Conservation (phyloP, 2,888 invertebrate genomes). For the Ypsolopha scabrella region DNA sequence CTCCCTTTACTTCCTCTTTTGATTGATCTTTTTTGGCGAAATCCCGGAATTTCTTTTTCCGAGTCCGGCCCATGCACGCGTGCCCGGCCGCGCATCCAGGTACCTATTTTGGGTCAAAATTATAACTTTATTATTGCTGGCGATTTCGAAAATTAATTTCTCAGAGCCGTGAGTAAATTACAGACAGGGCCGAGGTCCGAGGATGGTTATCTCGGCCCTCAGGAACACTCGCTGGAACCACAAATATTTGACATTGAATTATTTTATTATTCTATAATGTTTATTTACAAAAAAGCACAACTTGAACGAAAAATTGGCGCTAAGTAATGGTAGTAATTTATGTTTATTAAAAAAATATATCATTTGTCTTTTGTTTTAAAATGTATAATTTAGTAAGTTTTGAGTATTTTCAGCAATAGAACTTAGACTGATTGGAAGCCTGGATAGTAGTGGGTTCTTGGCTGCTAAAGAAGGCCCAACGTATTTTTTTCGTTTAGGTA, state of each 20-base stretch:
- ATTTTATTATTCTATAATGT: neutral
- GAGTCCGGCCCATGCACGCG: conserved; percentile 32
- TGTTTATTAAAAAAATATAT: too few relatives aligned
- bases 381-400: too few relatives aligned
- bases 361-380: too few relatives aligned
- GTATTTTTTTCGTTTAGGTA: too few relatives aligned
- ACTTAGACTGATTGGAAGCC: too few relatives aligned
- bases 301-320: neutral
- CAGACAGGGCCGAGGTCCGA: conserved; percentile 25
- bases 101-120: conserved; percentile 55
- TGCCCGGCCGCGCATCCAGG: conserved; percentile 36
- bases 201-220: neutral
- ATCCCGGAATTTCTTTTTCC: neutral
- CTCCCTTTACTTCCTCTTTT: too few relatives aligned
- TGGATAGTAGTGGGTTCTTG: too few relatives aligned
- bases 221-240: neutral
- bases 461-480: too few relatives aligned
- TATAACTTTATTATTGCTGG: conserved; percentile 64
- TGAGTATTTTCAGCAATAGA: too few relatives aligned
- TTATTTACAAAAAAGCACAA: neutral
- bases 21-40: too few relatives aligned
- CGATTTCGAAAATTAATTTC: conserved; percentile 66
- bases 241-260: neutral
- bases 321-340: too few relatives aligned
- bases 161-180: conserved; percentile 57